A percentile compares a stretch with the other conserved stretches of the same genome.
Conservation (phyloP, 2,797 vertebrate genomes). For the Sciurus vulgaris region DNA sequence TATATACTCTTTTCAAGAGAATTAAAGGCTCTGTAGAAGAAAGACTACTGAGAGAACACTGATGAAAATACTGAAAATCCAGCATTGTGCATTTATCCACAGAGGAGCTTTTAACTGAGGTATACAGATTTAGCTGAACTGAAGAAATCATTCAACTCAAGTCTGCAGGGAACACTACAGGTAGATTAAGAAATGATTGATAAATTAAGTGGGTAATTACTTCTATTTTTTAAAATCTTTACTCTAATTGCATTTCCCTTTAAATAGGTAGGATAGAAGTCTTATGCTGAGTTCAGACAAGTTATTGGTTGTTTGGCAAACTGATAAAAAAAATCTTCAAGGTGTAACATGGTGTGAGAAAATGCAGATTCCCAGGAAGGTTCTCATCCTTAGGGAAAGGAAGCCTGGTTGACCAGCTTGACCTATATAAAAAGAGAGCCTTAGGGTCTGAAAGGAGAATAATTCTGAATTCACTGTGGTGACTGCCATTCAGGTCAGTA, state of each 20-base stretch:
- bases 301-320: conserved; percentile 53
- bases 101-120: conserved; percentile 63
- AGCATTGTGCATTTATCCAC: conserved; percentile 39
- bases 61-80: conserved; percentile 38
- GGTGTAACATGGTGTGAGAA: neutral
- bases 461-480: neutral
- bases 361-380: neutral
- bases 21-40: conserved; percentile 35
- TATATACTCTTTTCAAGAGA: conserved; percentile 16
- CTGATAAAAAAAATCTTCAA: neutral
- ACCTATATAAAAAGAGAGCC: neutral
- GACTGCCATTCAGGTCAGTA: neutral
- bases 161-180: conserved; percentile 60
- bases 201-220: conserved; percentile 81
- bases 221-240: conserved; percentile 69
- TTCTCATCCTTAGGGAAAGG: neutral
- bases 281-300: conserved; percentile 56
- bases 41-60: conserved; percentile 38
- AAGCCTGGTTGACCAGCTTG: neutral
- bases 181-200: conserved; percentile 78
- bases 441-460: neutral
- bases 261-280: conserved; percentile 46
- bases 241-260: conserved; percentile 77
- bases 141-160: conserved; percentile 67
- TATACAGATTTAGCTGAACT: conserved; percentile 61